These are phyloP conservation scores for Typhlomys cinereus DNA, from an alignment of 2,113 vertebrate genomes.

Conservation along the genomic window DNA sequence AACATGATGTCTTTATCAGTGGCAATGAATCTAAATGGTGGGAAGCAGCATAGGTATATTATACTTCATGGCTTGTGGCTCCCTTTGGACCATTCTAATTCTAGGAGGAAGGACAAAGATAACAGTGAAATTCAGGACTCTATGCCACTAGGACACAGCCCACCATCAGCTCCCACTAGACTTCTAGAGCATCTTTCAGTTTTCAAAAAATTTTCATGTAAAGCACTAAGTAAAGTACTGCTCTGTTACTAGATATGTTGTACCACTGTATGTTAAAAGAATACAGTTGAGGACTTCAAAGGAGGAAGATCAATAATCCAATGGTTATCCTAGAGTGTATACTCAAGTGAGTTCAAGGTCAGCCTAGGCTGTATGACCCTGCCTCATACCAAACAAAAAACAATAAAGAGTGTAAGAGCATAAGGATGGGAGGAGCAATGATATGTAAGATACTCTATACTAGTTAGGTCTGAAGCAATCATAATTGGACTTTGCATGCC, in stretches of 20 bases:
- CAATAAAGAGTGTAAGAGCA: too few relatives aligned
- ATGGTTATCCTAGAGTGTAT: too few relatives aligned
- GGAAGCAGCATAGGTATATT: neutral
- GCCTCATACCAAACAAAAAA: too few relatives aligned
- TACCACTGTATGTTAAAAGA: neutral
- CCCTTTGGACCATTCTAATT: neutral
- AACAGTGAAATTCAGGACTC: neutral
- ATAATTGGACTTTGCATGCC: too few relatives aligned
- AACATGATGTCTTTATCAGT: neutral
- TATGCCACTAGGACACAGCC: neutral
- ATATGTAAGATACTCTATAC: too few relatives aligned
- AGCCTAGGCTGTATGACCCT: neutral
- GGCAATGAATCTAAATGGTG: neutral
- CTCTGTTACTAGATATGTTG: too few relatives aligned
- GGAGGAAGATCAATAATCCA: neutral
- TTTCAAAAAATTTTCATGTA: slow-evolving; percentile 10
- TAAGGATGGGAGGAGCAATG: too few relatives aligned
- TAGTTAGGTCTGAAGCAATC: too few relatives aligned
- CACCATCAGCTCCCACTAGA: neutral
- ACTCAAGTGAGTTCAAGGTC: too few relatives aligned
- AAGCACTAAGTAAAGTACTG: too few relatives aligned
- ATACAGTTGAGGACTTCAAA: neutral
- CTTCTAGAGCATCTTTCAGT: neutral
- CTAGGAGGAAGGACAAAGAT: neutral
- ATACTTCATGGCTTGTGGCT: neutral